Base-by-base conservation (phyloP, 1,140 invertebrate species). In the Aphidius gifuensis region DNA sequence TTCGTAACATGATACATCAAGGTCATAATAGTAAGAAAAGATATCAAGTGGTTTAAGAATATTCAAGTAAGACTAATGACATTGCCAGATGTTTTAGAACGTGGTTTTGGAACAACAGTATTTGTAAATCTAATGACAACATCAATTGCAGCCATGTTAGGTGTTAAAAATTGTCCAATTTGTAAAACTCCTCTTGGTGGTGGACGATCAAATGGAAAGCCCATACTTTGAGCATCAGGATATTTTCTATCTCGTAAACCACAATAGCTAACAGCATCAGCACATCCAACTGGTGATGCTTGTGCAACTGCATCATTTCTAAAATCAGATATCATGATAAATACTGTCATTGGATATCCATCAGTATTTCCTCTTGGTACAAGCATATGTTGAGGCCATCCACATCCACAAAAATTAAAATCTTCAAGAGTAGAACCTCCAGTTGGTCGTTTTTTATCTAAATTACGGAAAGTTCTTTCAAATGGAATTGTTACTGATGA, bases 381-480 rank as follows among this genome's bases (percentile, higher is more conserved):
- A 2, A 94, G 82, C 87, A 94, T 87, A 72, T 94, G 91, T 51
- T 92, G 86, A 2, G 92, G 92, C 91, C 91, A 93, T 50, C 92
- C 92, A 74, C 92, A 94, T 44, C 92, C 91, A 75, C 92, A 93
- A 83, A 90, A 91, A 74, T 90, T 88, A 76, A 88, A 90, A 69
- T 85, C 81, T 3, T 80, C 73, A 4, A 83, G 70, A 0, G 74
- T 71, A 5, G 83, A 84, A 4, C 73, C 73, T 39, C 80, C 76
- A 16, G 53, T 16, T 4, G 86, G 86, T 0, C 87, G 80, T 55
- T 76, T 83, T 1, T 74, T 70, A 0, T 84, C 82, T 57, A 89
- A 72, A 69, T 85, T 83, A 7, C 87, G 82, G 85, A 89, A 90
- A 1, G 87, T 87, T 5, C 86, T 77, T 72, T 90, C 88, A 64